Evolutionary conservation across 1,140 invertebrate genomes (phyloP).

Genomic region (Pseudomyrmex gracilis): DNA sequence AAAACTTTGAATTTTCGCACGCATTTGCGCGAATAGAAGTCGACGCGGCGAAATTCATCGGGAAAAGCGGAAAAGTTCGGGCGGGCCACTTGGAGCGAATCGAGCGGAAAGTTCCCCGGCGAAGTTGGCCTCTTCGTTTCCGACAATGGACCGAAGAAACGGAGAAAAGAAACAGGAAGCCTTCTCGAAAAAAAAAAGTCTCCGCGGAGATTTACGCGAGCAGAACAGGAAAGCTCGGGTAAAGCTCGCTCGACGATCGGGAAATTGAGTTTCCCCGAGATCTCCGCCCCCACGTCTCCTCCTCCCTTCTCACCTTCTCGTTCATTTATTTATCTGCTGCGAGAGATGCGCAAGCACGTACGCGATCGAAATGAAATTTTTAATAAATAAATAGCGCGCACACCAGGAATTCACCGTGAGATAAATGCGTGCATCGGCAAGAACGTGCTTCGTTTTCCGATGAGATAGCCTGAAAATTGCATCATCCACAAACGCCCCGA

Average conservation of each 20-base stretch:
- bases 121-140: constrained; percentile 25
- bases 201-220: constrained; percentile 47
- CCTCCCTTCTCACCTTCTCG: neutral
- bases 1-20: constrained; percentile 51
- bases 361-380: constrained; percentile 60
- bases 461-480: constrained; percentile 51
- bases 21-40: constrained; percentile 25
- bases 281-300: neutral
- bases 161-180: constrained; percentile 42
- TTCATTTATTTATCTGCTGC: constrained; percentile 51
- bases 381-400: constrained; percentile 58
- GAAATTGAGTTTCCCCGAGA: constrained; percentile 54
- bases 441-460: constrained; percentile 49
- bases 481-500: constrained; percentile 22
- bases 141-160: constrained; percentile 46
- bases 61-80: constrained; percentile 18
- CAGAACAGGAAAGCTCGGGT: constrained; percentile 10
- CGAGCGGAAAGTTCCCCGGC: constrained; percentile 35
- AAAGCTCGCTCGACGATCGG: constrained; percentile 33
- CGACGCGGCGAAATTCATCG: constrained; percentile 40
- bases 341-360: constrained; percentile 46
- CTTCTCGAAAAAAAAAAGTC: constrained; percentile 17
- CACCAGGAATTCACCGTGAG: constrained; percentile 36
- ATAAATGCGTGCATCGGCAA: constrained; percentile 52
- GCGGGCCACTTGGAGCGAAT: constrained; percentile 50